Percentiles rank a stretch among this genome's conserved stretches.
phyloP scores from a whole-genome alignment of 2,797 vertebrate genomes.

The Orestias chungarensis region DNA sequence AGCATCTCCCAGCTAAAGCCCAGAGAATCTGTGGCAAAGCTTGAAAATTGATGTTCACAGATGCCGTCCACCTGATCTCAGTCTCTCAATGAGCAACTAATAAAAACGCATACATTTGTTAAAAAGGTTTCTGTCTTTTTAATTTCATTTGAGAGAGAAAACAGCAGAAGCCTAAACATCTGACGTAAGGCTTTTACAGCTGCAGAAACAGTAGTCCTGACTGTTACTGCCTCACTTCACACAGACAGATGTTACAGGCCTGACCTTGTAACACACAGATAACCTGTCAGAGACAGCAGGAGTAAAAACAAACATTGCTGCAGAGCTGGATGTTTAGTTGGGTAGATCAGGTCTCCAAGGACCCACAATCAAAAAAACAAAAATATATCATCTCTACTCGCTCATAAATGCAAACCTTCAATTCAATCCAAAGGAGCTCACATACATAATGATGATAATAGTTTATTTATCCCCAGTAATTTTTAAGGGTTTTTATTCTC shows the following conservation, averaged over 20 bases:
- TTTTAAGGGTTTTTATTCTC: too few species aligned
- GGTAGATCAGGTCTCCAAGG: neutral
- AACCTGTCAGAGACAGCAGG: neutral
- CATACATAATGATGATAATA: too few species aligned
- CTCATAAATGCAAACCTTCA: neutral
- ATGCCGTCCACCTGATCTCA: too few species aligned
- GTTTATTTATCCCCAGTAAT: neutral
- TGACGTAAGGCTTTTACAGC: neutral
- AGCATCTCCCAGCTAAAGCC: neutral
- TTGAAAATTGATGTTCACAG: too few species aligned
- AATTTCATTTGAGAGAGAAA: neutral
- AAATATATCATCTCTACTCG: neutral
- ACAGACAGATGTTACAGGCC: neutral
- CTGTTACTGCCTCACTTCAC: neutral
- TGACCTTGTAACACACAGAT: neutral
- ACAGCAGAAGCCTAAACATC: neutral
- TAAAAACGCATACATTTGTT: too few species aligned
- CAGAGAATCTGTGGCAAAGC: neutral
- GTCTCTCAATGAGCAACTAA: too few species aligned
- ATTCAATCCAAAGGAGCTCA: too few species aligned
- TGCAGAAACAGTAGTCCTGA: neutral
- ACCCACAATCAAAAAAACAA: neutral
- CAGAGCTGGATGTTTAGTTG: neutral
- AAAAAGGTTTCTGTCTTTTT: too few species aligned
- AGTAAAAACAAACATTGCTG: slow-evolving; percentile 1